Evolutionary conservation across 2,888 invertebrate genomes (phyloP).

Genomic region (Drosophila subquinaria): DNA sequence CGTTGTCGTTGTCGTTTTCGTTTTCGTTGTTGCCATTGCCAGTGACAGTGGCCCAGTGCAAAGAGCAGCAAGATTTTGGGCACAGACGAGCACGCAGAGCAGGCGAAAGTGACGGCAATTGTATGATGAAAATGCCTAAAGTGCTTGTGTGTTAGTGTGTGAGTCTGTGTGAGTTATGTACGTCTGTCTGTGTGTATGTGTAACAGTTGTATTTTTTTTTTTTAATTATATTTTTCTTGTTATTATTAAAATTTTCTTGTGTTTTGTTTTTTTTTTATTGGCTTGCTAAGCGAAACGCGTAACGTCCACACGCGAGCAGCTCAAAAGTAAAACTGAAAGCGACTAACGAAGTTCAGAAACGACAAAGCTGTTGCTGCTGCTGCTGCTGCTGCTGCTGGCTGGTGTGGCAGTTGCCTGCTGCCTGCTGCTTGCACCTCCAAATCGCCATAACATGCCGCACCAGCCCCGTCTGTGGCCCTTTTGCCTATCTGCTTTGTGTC

Average conservation of each 20-base stretch:
- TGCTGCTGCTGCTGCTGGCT: slow-evolving; percentile 12
- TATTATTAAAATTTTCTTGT: background rate
- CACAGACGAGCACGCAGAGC: background rate
- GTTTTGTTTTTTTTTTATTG: background rate
- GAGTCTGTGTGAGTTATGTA: background rate
- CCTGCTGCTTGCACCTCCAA: slow-evolving; percentile 23
- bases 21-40: slow-evolving; percentile 36
- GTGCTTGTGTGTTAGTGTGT: background rate
- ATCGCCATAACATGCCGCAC: slow-evolving; percentile 10
- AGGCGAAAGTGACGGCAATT: slow-evolving; percentile 7
- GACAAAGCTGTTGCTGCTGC: slow-evolving; percentile 52
- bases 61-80: slow-evolving; percentile 1
- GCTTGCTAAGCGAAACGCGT: slow-evolving; percentile 31
- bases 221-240: slow-evolving; percentile 3
- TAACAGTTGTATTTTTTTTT: background rate
- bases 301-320: slow-evolving; percentile 69
- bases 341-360: slow-evolving; percentile 46
- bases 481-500: slow-evolving; percentile 6
- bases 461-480: slow-evolving; percentile 1
- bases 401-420: slow-evolving; percentile 14
- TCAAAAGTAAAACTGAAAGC: slow-evolving; percentile 76
- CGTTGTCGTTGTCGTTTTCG: slow-evolving; percentile 24
- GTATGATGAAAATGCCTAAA: background rate
- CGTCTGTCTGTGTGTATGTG: slow-evolving; percentile 5
- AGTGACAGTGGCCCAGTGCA: slow-evolving; percentile 13